Conservation (phyloP, 1,140 invertebrate species). For the Drosophila cardini region DNA sequence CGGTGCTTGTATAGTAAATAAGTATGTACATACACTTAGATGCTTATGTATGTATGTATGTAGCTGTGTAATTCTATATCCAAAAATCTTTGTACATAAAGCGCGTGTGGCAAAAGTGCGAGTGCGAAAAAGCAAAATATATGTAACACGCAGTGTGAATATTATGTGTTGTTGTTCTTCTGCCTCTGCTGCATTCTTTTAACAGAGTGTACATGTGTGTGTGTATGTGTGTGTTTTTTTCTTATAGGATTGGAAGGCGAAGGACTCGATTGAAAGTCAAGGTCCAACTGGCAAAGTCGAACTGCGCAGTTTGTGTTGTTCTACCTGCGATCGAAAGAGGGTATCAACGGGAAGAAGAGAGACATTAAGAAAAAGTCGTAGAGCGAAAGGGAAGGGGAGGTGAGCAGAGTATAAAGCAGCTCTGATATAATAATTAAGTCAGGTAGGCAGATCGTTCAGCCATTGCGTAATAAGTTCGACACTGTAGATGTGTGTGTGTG, state of each 20-base stretch:
- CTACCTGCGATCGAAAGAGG: conserved; percentile 46
- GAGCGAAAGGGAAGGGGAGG: background rate
- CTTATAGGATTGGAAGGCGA: conserved; percentile 38
- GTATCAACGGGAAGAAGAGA: background rate
- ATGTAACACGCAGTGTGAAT: conserved; percentile 1
- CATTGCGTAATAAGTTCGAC: conserved; percentile 76
- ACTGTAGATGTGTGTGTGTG: conserved; percentile 25
- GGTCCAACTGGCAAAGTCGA: conserved; percentile 65
- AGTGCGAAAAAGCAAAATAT: background rate
- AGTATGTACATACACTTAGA: background rate
- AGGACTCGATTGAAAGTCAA: conserved; percentile 64
- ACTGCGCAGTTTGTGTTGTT: conserved; percentile 66
- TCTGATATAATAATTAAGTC: conserved; percentile 81
- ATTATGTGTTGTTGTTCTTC: background rate
- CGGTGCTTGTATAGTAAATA: background rate
- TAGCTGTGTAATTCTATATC: background rate
- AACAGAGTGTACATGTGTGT: background rate
- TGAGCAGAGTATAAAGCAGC: conserved; percentile 6
- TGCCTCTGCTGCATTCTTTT: background rate
- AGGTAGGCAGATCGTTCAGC: conserved; percentile 73
- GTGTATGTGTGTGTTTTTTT: conserved; percentile 1
- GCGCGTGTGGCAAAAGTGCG: conserved; percentile 2
- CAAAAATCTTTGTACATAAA: conserved; percentile 5
- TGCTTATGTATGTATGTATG: background rate
- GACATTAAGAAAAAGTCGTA: background rate